A percentile compares a stretch with the other conserved stretches of the same genome.
Evolutionary conservation across 2,113 vertebrate genomes (phyloP).

Genomic region (Platysternon megacephalum): DNA sequence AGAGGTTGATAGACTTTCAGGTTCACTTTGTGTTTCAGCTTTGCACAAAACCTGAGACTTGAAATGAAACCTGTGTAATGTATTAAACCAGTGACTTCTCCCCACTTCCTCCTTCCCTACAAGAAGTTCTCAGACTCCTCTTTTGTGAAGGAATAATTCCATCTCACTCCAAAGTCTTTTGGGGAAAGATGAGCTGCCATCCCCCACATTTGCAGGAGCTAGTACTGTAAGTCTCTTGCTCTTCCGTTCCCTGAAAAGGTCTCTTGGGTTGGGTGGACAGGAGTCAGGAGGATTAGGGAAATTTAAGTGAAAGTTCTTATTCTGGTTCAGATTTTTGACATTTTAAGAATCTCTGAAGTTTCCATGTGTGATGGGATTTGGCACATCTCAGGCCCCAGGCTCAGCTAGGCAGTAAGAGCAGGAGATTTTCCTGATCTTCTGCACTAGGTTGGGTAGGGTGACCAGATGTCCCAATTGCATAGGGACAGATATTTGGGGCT

Average conservation of each 20-base stretch:
- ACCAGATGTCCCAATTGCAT: too few relatives aligned
- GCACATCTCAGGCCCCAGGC: not conserved
- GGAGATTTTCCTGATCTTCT: rapidly evolving
- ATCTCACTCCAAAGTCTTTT: not conserved
- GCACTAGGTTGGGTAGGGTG: not conserved
- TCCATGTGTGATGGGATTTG: not conserved
- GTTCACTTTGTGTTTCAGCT: not conserved
- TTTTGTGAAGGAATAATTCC: not conserved
- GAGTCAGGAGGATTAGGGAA: not conserved
- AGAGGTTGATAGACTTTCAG: not conserved
- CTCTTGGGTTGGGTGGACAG: not conserved
- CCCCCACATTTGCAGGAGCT: not conserved
- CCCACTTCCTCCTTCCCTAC: not conserved
- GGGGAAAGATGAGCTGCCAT: not conserved
- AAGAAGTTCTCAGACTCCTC: not conserved
- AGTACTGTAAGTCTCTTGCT: not conserved
- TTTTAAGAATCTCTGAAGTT: not conserved
- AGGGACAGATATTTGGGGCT: too few relatives aligned
- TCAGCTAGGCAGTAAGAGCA: not conserved
- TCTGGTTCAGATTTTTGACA: not conserved
- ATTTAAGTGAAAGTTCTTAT: not conserved
- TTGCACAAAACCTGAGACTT: not conserved
- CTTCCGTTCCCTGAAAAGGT: not conserved
- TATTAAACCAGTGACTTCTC: not conserved
- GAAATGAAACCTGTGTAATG: not conserved